phyloP scores from a whole-genome alignment of 2,888 invertebrate genomes.

The Tinea semifulvella region DNA sequence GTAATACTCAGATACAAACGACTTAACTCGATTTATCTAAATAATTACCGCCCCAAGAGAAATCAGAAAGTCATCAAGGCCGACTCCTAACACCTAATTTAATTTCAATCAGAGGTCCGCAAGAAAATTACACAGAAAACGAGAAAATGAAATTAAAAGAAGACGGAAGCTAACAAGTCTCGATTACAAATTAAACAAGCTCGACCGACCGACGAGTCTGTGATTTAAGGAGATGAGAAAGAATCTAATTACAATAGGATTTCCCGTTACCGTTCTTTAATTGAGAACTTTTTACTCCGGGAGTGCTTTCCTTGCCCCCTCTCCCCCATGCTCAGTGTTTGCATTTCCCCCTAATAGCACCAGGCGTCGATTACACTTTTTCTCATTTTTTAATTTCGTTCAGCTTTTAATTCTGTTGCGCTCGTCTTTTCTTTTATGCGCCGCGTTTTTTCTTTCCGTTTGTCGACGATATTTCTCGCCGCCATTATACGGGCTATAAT shows the following conservation, averaged over 20 bases:
- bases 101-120: slow-evolving; percentile 43
- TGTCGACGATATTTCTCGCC: slow-evolving; percentile 56
- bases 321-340: slow-evolving; percentile 32
- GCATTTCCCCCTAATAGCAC: slow-evolving; percentile 51
- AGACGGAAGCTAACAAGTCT: slow-evolving; percentile 58
- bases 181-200: slow-evolving; percentile 64
- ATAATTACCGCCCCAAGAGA: slow-evolving; percentile 14
- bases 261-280: slow-evolving; percentile 57
- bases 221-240: slow-evolving; percentile 61
- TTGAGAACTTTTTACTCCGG: slow-evolving; percentile 47
- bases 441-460: slow-evolving; percentile 43
- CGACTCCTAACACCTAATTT: slow-evolving; percentile 28
- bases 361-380: slow-evolving; percentile 64
- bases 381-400: slow-evolving; percentile 64
- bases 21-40: slow-evolving; percentile 11
- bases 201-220: slow-evolving; percentile 27
- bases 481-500: slow-evolving; percentile 62
- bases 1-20: not conserved
- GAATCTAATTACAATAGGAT: slow-evolving; percentile 61
- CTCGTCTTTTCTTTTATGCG: slow-evolving; percentile 53
- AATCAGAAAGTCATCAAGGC: slow-evolving; percentile 16
- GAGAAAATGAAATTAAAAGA: slow-evolving; percentile 53
- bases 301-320: slow-evolving; percentile 11
- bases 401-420: slow-evolving; percentile 64
- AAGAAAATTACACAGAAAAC: slow-evolving; percentile 33